These are phyloP conservation scores for Pantherophis vulpinus DNA, from an alignment of 2,797 vertebrate genomes.

Conservation along the genomic window DNA sequence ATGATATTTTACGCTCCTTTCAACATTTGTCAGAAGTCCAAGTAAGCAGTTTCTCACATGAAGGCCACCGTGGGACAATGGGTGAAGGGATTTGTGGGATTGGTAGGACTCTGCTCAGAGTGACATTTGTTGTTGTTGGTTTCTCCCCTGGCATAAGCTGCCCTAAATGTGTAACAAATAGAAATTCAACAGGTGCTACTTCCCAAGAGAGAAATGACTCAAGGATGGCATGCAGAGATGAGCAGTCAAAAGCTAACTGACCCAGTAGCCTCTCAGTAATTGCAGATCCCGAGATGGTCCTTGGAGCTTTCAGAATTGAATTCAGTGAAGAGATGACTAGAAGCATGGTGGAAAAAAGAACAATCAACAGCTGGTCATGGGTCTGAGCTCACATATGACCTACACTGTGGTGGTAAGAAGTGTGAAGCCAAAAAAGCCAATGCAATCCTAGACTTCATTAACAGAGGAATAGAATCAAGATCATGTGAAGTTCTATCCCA, in stretches of 20 bases:
- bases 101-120: neutral
- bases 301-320: too few species aligned
- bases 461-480: too few species aligned
- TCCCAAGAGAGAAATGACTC: neutral
- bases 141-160: neutral
- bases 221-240: neutral
- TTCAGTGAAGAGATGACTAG: too few species aligned
- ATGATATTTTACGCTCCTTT: constrained; percentile 32
- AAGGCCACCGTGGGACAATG: neutral
- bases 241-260: neutral
- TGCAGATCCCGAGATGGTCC: too few species aligned
- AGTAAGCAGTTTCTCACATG: neutral
- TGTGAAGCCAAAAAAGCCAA: too few species aligned
- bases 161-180: neutral
- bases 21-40: constrained; percentile 15
- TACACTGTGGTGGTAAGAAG: too few species aligned
- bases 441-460: too few species aligned
- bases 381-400: too few species aligned
- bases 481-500: too few species aligned
- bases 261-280: too few species aligned
- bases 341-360: too few species aligned
- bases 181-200: neutral
- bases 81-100: neutral
- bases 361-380: too few species aligned
- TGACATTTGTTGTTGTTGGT: neutral